phyloP scores from a whole-genome alignment of 2,113 vertebrate genomes.

The Rhabdornis inornatus region DNA sequence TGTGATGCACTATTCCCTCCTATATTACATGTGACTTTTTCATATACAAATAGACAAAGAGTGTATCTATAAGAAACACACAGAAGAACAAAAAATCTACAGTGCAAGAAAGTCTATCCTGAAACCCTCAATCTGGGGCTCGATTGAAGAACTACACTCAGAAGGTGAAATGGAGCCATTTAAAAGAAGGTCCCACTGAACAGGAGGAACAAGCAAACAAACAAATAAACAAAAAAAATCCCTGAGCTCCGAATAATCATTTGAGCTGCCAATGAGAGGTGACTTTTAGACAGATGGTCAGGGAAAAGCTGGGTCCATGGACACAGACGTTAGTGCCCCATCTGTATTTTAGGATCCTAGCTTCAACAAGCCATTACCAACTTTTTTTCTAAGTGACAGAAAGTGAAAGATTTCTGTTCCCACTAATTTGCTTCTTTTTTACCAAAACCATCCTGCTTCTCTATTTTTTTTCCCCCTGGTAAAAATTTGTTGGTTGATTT shows the following conservation, averaged over 20 bases:
- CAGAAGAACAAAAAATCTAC: slow-evolving; percentile 51
- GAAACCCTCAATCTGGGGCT: slow-evolving; percentile 38
- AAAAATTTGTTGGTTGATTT: slow-evolving; percentile 4
- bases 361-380: slow-evolving; percentile 72
- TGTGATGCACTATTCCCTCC: slow-evolving; percentile 9
- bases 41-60: slow-evolving; percentile 54
- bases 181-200: slow-evolving; percentile 42
- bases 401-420: slow-evolving; percentile 62
- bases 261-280: slow-evolving; percentile 58
- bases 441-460: not conserved
- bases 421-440: slow-evolving; percentile 36
- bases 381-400: slow-evolving; percentile 72
- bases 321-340: slow-evolving; percentile 59
- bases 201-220: slow-evolving; percentile 62
- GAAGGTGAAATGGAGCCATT: slow-evolving; percentile 33
- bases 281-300: slow-evolving; percentile 70
- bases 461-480: not conserved
- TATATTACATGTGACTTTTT: slow-evolving; percentile 34
- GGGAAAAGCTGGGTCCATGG: slow-evolving; percentile 65
- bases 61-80: slow-evolving; percentile 34
- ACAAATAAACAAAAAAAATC: slow-evolving; percentile 61
- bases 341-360: slow-evolving; percentile 70
- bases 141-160: slow-evolving; percentile 15
- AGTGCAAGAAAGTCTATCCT: not conserved
- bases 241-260: slow-evolving; percentile 54